phyloP scores from a whole-genome alignment of 2,888 invertebrate genomes.

The Nesidiocoris tenuis region DNA sequence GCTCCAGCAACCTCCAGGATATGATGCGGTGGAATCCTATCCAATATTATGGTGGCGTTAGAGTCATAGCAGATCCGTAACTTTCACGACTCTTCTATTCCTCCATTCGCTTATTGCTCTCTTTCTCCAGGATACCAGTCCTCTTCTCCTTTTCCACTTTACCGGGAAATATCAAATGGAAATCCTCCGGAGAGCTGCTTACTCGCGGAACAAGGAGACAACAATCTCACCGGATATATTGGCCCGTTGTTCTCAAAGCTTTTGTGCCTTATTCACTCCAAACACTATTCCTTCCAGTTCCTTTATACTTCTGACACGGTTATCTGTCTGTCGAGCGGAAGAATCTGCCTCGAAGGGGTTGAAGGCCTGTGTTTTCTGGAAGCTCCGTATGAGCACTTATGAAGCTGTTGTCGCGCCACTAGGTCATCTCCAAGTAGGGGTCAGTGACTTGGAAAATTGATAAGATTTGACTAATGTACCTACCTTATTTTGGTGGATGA shows the following conservation, averaged over 20 bases:
- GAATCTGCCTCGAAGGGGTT: background rate
- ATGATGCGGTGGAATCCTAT: no score
- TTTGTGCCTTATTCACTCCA: background rate
- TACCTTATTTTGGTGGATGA: no score
- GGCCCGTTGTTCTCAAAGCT: background rate
- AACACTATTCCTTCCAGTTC: background rate
- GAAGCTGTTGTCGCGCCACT: no score
- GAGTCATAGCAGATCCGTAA: no score
- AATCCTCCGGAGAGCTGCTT: background rate
- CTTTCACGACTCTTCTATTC: no score
- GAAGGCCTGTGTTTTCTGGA: no score
- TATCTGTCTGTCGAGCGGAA: background rate
- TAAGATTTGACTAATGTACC: no score
- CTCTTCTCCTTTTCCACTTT: background rate
- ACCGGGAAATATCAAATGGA: background rate
- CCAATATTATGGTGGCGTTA: no score
- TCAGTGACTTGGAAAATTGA: no score
- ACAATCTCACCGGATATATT: background rate
- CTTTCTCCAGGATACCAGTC: background rate
- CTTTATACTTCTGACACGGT: background rate
- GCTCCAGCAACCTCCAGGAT: no score
- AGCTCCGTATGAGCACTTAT: no score
- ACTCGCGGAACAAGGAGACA: background rate
- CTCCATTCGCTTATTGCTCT: background rate
- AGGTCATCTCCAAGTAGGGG: no score